Evolutionary conservation across 2,888 invertebrate species (phyloP).

Genomic region (Leptopilina drosophilae): DNA sequence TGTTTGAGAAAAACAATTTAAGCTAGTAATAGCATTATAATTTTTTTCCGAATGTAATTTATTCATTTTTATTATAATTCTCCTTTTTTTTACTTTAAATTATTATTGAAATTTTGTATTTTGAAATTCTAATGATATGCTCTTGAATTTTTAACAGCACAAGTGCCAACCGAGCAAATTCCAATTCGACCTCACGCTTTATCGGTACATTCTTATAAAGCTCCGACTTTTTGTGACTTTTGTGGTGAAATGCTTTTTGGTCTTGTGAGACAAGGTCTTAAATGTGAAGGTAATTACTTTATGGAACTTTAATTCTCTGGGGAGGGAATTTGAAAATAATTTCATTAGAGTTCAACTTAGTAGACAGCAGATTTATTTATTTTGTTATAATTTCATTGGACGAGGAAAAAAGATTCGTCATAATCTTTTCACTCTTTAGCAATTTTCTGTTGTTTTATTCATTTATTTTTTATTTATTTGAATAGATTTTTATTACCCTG

Average conservation of each 20-base stretch:
- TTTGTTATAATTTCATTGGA: background rate
- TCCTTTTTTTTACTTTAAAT: too few relatives aligned
- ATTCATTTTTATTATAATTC: conserved; percentile 42
- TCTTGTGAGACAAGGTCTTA: conserved; percentile 97
- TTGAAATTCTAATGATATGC: conserved; percentile 2
- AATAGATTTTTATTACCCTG: too few relatives aligned
- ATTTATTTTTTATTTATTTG: too few relatives aligned
- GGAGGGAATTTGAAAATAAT: too few relatives aligned
- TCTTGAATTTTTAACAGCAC: conserved; percentile 71
- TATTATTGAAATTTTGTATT: too few relatives aligned
- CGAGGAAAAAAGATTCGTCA: too few relatives aligned
- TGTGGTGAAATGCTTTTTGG: conserved; percentile 99
- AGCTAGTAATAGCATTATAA: background rate
- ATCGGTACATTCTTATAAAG: conserved; percentile 98
- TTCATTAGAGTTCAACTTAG: conserved; percentile 25
- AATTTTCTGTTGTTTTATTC: too few relatives aligned
- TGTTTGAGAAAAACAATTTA: too few relatives aligned
- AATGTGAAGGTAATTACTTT: conserved; percentile 91
- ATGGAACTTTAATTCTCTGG: conserved; percentile 15
- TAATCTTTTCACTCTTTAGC: too few relatives aligned
- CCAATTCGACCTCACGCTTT: conserved; percentile 93
- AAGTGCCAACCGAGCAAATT: conserved; percentile 79
- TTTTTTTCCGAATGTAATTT: conserved; percentile 32
- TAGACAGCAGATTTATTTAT: too few relatives aligned
- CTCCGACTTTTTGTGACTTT: conserved; percentile 99